A percentile compares a stretch with the other conserved stretches of the same genome.
Conservation (phyloP, 2,888 invertebrate genomes). For the Pyrrhia umbra region DNA sequence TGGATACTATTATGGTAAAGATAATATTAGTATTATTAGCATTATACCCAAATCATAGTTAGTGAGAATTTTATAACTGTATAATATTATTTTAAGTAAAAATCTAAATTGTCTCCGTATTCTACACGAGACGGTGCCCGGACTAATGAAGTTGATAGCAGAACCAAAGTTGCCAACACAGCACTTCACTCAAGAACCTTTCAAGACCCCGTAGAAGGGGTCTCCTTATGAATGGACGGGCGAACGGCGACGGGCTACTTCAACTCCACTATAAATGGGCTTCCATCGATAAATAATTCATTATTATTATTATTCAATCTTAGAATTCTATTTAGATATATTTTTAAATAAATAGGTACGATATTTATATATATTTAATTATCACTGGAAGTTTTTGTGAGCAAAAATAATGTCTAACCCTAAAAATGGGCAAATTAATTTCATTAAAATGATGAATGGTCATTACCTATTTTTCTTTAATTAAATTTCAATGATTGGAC, state of each 20-base stretch:
- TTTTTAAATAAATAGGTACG: too few relatives aligned
- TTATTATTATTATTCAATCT: neutral
- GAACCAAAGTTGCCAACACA: slow-evolving; percentile 7
- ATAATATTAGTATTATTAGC: too few relatives aligned
- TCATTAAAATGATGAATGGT: too few relatives aligned
- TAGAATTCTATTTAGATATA: neutral
- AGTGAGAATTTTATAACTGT: neutral
- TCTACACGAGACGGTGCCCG: neutral
- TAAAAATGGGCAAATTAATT: too few relatives aligned
- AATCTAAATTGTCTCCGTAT: neutral
- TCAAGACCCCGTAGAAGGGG: neutral
- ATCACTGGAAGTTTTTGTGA: too few relatives aligned
- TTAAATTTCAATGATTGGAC: too few relatives aligned
- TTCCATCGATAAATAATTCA: neutral
- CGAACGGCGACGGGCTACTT: slow-evolving; percentile 5
- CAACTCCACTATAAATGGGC: neutral
- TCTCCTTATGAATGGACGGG: slow-evolving; percentile 3
- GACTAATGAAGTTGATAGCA: slow-evolving; percentile 20
- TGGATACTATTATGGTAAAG: neutral
- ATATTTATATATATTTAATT: too few relatives aligned
- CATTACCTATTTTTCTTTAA: too few relatives aligned
- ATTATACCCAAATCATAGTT: neutral
- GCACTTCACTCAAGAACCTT: slow-evolving; percentile 15
- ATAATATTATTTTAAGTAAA: neutral
- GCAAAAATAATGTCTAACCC: too few relatives aligned